phyloP scores from a whole-genome alignment of 2,797 vertebrate genomes.

The Poecilia velifera region DNA sequence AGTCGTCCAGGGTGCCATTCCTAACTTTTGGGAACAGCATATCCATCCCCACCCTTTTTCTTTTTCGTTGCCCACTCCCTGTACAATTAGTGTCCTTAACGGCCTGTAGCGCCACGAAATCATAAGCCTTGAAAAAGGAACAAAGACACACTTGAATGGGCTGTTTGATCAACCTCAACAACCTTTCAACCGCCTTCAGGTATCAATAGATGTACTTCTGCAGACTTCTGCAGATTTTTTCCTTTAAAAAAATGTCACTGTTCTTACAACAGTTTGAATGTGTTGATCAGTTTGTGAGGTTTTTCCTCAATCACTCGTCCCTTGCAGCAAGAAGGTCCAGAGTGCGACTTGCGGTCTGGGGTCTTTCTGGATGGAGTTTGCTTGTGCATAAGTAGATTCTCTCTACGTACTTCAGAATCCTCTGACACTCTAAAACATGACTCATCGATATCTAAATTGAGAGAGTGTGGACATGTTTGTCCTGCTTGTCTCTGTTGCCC shows the following conservation, averaged over 20 bases:
- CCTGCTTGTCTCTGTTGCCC: not conserved
- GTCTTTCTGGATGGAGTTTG: not conserved
- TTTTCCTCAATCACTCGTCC: not conserved
- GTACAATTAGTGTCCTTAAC: not conserved
- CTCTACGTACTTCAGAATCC: not conserved
- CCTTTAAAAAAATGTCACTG: too few species aligned
- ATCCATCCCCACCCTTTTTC: not conserved
- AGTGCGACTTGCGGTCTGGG: too few species aligned
- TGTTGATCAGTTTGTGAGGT: not conserved
- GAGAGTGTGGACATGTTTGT: not conserved
- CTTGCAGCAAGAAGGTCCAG: not conserved
- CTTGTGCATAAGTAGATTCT: not conserved
- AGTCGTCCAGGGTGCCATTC: not conserved
- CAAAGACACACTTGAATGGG: not conserved
- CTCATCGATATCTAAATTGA: not conserved
- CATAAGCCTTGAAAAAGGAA: not conserved
- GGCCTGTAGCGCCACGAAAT: not conserved
- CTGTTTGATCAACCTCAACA: not conserved
- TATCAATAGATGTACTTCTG: not conserved
- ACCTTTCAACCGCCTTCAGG: not conserved
- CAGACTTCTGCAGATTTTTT: not conserved
- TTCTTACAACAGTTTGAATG: not conserved
- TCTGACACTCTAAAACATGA: not conserved
- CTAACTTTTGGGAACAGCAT: not conserved
- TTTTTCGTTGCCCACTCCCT: not conserved